phyloP scores from a whole-genome alignment of 2,113 vertebrate genomes.

The Mobula birostris region DNA sequence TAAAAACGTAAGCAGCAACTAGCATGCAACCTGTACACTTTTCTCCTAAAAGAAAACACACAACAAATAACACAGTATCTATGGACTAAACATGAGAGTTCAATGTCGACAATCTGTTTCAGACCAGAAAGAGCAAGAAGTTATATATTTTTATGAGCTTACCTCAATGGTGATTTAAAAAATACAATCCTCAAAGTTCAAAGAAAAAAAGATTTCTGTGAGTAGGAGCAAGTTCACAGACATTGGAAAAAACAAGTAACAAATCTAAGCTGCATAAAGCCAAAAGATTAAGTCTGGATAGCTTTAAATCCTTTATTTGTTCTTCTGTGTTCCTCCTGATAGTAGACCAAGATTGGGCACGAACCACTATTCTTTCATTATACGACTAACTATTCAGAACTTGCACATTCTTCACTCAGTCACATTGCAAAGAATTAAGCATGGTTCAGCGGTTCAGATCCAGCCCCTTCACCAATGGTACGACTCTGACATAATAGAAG shows the following conservation, averaged over 20 bases:
- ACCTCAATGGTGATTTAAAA: not conserved
- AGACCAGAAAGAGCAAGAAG: not conserved
- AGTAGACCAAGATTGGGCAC: not conserved
- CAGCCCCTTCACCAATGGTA: conserved; percentile 43
- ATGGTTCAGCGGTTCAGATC: conserved; percentile 48
- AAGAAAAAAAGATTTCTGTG: not conserved
- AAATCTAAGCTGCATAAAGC: not conserved
- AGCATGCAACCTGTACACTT: not conserved
- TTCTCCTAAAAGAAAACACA: no score
- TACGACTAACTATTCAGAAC: conserved; percentile 41
- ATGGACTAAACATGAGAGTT: not conserved
- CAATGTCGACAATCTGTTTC: not conserved
- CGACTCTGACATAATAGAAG: conserved; percentile 35
- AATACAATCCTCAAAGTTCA: not conserved
- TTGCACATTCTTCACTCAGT: conserved; percentile 46
- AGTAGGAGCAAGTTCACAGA: not conserved
- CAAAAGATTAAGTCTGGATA: not conserved
- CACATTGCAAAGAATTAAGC: conserved; percentile 50
- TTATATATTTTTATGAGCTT: not conserved
- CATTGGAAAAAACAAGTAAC: not conserved
- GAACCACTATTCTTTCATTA: conserved; percentile 31
- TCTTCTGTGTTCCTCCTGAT: not conserved
- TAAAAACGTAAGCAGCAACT: not conserved
- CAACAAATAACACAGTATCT: not conserved
- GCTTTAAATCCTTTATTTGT: not conserved